These are phyloP conservation scores for Macrotrachela quadricornifera DNA, from an alignment of 1,140 invertebrate genomes.

Conservation along the genomic window DNA sequence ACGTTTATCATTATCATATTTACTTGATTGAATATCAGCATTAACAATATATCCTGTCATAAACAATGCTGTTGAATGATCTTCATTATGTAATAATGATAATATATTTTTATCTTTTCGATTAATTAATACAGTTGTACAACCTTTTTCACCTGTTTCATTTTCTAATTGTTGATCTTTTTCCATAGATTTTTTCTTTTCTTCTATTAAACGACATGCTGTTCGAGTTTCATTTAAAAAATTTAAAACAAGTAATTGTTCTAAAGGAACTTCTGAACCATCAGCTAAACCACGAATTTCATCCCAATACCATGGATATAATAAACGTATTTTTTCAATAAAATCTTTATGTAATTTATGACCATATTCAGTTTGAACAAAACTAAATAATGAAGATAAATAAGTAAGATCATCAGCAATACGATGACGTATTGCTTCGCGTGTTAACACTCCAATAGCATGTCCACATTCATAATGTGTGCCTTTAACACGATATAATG, in stretches of 20 bases:
- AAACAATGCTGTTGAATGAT: not conserved
- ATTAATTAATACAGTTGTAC: not conserved
- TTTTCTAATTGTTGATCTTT: not conserved
- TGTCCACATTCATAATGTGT: too few species aligned
- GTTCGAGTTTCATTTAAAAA: conserved; percentile 2
- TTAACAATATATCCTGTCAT: conserved; percentile 1
- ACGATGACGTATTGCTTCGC: too few species aligned
- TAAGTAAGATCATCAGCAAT: too few species aligned
- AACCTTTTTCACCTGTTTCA: not conserved
- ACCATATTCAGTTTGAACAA: too few species aligned
- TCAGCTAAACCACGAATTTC: conserved; percentile 3
- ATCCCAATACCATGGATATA: conserved; percentile 5
- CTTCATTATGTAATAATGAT: conserved; percentile 8
- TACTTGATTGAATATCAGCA: not conserved
- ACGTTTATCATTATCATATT: not conserved
- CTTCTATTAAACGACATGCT: not conserved
- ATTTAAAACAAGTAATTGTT: not conserved
- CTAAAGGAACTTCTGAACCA: conserved; percentile 1
- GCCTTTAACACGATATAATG: too few species aligned
- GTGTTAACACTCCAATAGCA: too few species aligned
- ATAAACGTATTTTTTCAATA: too few species aligned
- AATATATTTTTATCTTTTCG: not conserved
- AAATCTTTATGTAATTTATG: too few species aligned
- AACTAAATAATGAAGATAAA: too few species aligned
- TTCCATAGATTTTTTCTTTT: not conserved